Base-by-base conservation (phyloP, 2,113 vertebrate species). In the Cyrtonyx montezumae region DNA sequence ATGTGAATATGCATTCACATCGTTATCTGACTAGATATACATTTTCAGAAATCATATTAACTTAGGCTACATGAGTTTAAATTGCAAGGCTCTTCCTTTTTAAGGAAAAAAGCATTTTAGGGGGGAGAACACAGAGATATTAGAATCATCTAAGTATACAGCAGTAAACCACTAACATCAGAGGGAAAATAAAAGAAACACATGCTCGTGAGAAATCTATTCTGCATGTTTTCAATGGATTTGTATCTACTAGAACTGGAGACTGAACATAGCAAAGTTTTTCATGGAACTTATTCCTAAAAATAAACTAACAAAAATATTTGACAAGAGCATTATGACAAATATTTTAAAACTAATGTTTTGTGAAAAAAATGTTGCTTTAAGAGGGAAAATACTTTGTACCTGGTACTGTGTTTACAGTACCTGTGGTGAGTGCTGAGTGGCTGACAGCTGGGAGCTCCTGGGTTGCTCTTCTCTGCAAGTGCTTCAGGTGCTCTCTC, bases 401-500 rank as follows among this genome's bases (percentile, higher is more conserved):
- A 37, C 15, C 19, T 22, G 21, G 32, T 16, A 8, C 17, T 37
- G 37, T 40, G 7, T 34, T 22, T 25, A 3, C 42, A 28, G 20
- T 11, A 1, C 2, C 30, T 49, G 19, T 15, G 58, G 19, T 6
- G 30, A 34, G 22, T 34, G 43, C 30, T 1, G 26, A 2, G 22
- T 13, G 26, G 14, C 17, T 22, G 30, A 9, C 49, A 4, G 6
- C 2, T 20, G 43, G 42, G 34, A 14, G 7, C 13, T 18, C 8
- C 2, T 7, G 30, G 7, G 15, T 13, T 14, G 36, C 34, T 14
- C 61, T 32, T 61, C 18, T 51, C 28, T n/a, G 4, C 5, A 28
- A 20, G 36, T 13, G 10, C 17, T 48, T 42, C 14, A 5, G 1
- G 14, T 13, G 21, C 25, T 49, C 28, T n/a, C 37, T 6, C 25